Conservation (phyloP, 2,888 invertebrate genomes). For the Antheraea assamensis region DNA sequence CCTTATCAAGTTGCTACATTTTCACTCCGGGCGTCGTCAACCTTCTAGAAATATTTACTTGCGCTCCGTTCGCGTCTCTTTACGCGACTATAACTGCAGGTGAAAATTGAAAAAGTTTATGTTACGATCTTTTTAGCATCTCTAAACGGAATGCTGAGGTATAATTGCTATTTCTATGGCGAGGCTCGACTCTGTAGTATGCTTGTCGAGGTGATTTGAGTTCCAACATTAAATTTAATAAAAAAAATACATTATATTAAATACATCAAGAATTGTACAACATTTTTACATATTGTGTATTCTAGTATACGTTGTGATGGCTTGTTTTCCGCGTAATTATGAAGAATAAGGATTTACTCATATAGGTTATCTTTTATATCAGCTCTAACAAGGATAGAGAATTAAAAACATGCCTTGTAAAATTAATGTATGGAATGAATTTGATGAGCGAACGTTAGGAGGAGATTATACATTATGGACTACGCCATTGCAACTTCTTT, state of each 20-base stretch:
- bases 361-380: not conserved
- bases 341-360: not conserved
- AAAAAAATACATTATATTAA: not conserved
- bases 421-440: too few species aligned
- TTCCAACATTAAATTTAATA: conserved; percentile 4
- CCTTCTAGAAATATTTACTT: conserved; percentile 72
- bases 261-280: not conserved
- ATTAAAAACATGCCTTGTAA: too few species aligned
- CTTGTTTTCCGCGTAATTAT: not conserved
- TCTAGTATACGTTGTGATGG: not conserved
- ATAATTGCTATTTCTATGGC: conserved; percentile 49
- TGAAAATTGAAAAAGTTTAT: conserved; percentile 81
- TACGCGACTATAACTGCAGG: conserved; percentile 73
- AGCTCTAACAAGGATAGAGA: not conserved
- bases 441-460: too few species aligned
- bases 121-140: conserved; percentile 73
- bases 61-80: conserved; percentile 60
- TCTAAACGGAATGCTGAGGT: conserved; percentile 58
- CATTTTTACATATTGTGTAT: not conserved
- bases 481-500: too few species aligned
- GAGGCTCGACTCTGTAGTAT: conserved; percentile 8
- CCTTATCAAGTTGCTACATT: conserved; percentile 55
- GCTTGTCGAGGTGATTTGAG: not conserved
- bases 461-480: too few species aligned
- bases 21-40: conserved; percentile 61